phyloP scores from a whole-genome alignment of 2,888 invertebrate species.

The Acleris sparsana region DNA sequence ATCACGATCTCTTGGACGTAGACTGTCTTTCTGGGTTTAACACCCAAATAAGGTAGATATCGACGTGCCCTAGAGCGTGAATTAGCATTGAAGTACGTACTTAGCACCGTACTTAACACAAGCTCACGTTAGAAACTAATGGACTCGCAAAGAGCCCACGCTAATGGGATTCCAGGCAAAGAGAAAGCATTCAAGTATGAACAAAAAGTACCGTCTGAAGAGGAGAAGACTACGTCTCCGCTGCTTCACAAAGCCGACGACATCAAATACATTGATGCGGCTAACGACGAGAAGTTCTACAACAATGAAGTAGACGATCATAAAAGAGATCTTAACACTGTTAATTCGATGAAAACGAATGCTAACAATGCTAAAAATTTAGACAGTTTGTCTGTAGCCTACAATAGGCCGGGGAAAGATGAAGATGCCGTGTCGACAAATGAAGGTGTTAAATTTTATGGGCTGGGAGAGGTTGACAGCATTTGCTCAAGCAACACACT shows the following conservation, averaged over 20 bases:
- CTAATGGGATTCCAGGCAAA: constrained; percentile 78
- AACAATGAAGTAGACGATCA: constrained; percentile 53
- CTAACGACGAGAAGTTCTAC: constrained; percentile 59
- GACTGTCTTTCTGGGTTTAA: constrained; percentile 58
- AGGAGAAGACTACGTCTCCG: constrained; percentile 77
- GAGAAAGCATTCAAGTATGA: constrained; percentile 69
- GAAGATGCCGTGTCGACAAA: constrained; percentile 74
- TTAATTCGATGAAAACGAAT: constrained; percentile 72
- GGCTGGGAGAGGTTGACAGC: constrained; percentile 78
- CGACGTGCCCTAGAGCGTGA: constrained; percentile 59
- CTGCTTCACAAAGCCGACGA: constrained; percentile 64
- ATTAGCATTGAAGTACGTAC: constrained; percentile 54
- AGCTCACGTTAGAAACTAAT: constrained; percentile 65
- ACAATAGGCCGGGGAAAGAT: constrained; percentile 56
- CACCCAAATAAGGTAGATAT: constrained; percentile 64
- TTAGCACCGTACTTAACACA: constrained; percentile 60
- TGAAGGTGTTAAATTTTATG: constrained; percentile 80
- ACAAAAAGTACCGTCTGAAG: constrained; percentile 75
- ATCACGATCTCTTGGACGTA: constrained; percentile 69
- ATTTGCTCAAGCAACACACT: constrained; percentile 70
- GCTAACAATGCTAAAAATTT: constrained; percentile 47
- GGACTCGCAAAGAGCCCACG: constrained; percentile 72
- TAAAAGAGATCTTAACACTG: constrained; percentile 67
- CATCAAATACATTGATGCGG: constrained; percentile 68
- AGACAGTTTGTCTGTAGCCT: constrained; percentile 61